Percentiles rank a stretch among this genome's conserved stretches.
Evolutionary conservation across 2,888 invertebrate genomes (phyloP).

Genomic region (Suillia variegata): DNA sequence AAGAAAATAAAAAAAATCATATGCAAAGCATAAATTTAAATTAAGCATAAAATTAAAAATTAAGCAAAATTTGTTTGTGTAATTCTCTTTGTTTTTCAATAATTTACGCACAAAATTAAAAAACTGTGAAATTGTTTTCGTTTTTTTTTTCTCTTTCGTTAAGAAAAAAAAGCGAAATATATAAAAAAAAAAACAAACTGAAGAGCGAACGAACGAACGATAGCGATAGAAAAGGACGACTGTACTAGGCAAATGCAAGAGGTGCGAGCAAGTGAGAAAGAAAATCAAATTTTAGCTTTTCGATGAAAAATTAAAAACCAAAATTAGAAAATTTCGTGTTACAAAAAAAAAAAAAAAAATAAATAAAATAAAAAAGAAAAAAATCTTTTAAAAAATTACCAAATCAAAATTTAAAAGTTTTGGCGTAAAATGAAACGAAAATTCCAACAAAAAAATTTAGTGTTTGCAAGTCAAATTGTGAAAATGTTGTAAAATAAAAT

Average conservation of each 20-base stretch:
- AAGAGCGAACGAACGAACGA: neutral
- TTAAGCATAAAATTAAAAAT: neutral
- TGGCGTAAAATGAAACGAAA: neutral
- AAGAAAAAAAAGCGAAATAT: too few relatives aligned
- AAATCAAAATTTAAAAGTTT: neutral
- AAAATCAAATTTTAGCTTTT: neutral
- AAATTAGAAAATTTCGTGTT: conserved; percentile 7
- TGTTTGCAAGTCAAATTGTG: too few relatives aligned
- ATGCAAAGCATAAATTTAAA: neutral
- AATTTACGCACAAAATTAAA: neutral
- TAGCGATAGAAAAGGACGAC: neutral
- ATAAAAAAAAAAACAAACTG: too few relatives aligned
- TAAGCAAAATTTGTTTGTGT: neutral
- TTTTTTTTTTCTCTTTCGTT: too few relatives aligned
- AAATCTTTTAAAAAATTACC: neutral
- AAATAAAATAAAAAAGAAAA: neutral
- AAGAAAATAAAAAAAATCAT: conserved; percentile 7
- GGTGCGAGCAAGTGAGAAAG: neutral
- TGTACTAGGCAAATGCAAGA: too few relatives aligned
- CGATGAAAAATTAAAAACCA: conserved; percentile 11
- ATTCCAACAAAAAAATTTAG: too few relatives aligned
- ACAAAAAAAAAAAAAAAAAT: neutral
- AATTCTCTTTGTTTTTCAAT: neutral
- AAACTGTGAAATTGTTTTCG: conserved; percentile 1
- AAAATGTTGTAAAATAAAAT: neutral